These are phyloP conservation scores for Eublepharis macularius DNA, from an alignment of 2,113 vertebrate genomes.

Conservation along the genomic window DNA sequence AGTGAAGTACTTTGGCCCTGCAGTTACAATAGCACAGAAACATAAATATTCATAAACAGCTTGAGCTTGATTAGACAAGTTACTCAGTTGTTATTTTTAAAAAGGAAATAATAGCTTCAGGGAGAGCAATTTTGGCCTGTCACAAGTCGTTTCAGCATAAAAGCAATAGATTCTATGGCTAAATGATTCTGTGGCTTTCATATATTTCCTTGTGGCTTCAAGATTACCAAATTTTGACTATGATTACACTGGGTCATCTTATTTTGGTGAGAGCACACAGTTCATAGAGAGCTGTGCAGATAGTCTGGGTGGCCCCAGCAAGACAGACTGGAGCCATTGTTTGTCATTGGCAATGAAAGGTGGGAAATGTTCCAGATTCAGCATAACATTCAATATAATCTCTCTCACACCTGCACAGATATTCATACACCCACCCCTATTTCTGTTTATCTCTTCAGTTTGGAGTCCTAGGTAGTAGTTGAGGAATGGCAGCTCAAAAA, in stretches of 20 bases:
- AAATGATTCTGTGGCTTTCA: slow-evolving; percentile 67
- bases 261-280: slow-evolving; percentile 67
- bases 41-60: slow-evolving; percentile 33
- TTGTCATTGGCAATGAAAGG: not conserved
- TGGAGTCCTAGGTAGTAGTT: not conserved
- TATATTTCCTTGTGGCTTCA: slow-evolving; percentile 63
- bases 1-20: too few species aligned
- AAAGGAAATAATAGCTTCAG: slow-evolving; percentile 37
- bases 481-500: not conserved
- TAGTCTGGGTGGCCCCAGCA: slow-evolving; percentile 66
- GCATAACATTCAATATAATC: not conserved
- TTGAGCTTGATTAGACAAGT: slow-evolving; percentile 27
- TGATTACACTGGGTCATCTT: slow-evolving; percentile 66
- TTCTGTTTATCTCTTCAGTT: not conserved
- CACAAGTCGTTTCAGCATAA: slow-evolving; percentile 61
- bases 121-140: slow-evolving; percentile 62
- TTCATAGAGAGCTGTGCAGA: slow-evolving; percentile 42
- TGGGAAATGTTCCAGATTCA: slow-evolving; percentile 50
- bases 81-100: slow-evolving; percentile 32
- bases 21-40: slow-evolving; percentile 26
- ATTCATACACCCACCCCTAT: not conserved
- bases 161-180: slow-evolving; percentile 56
- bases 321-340: slow-evolving; percentile 52
- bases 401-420: not conserved
- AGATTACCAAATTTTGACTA: slow-evolving; percentile 59